These are phyloP conservation scores for Emydocephalus ijimae DNA, from an alignment of 2,113 vertebrate genomes.

Conservation along the genomic window DNA sequence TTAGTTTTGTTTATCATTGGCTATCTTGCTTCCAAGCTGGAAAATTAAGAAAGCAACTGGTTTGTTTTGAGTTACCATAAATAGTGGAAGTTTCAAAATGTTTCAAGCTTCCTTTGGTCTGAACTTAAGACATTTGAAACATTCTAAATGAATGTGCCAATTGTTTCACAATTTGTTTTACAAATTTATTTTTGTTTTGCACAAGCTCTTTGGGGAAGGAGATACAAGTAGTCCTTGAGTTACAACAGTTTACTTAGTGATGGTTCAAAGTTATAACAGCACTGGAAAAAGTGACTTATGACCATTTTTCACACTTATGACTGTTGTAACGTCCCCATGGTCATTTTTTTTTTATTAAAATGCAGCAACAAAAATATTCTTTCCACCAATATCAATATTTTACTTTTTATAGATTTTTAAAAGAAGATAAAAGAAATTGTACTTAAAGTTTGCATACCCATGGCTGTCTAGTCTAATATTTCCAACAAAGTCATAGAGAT, in stretches of 20 bases:
- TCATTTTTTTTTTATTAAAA: not conserved
- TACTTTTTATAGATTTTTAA: not conserved
- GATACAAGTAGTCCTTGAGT: not conserved
- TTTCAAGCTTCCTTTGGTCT: not conserved
- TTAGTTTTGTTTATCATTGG: not conserved
- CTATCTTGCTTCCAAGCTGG: not conserved
- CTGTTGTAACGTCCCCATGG: no score
- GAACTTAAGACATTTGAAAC: not conserved
- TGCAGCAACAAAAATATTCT: not conserved
- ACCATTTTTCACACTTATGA: no score
- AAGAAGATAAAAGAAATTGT: not conserved
- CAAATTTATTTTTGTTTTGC: not conserved
- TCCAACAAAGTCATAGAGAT: conserved; percentile 97
- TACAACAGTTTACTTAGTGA: no score
- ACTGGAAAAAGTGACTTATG: no score
- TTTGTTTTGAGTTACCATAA: not conserved
- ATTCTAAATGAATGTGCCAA: not conserved
- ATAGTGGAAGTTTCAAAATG: not conserved
- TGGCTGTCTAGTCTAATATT: conserved; percentile 91
- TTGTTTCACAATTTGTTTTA: not conserved
- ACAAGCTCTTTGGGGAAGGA: not conserved
- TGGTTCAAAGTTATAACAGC: no score
- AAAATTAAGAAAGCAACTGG: not conserved
- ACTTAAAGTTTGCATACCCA: conserved; percentile 73
- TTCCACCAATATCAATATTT: not conserved